Percentiles rank a stretch among this genome's conserved stretches.
These are phyloP conservation scores for Cyclophora albipunctata DNA, from an alignment of 2,888 invertebrate species.

Conservation along the genomic window DNA sequence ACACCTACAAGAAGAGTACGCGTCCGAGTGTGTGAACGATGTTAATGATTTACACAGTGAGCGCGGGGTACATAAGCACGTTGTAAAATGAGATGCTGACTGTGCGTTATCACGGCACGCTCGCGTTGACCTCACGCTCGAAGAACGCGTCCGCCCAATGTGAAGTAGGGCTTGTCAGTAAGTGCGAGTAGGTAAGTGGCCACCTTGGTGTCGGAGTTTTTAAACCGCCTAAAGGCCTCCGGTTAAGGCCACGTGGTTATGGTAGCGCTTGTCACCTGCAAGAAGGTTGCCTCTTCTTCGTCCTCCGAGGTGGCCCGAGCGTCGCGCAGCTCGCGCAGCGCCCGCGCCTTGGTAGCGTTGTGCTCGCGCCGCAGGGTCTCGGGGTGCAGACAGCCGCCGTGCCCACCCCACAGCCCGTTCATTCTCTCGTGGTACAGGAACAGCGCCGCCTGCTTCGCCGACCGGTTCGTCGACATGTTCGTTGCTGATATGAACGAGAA, in stretches of 20 bases:
- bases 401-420: slow-evolving; percentile 25
- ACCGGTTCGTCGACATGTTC: slow-evolving; percentile 4
- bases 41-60: too few relatives aligned
- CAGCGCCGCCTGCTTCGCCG: slow-evolving; percentile 10
- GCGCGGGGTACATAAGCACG: too few relatives aligned
- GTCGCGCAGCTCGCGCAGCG: slow-evolving; percentile 1
- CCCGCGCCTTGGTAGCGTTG: neutral
- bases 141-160: too few relatives aligned
- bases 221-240: too few relatives aligned
- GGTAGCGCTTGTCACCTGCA: neutral
- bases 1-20: neutral
- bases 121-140: too few relatives aligned
- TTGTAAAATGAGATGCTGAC: too few relatives aligned
- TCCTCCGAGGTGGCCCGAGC: slow-evolving; percentile 1
- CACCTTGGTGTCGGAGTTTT: too few relatives aligned
- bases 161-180: too few relatives aligned
- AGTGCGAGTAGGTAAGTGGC: too few relatives aligned
- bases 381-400: slow-evolving; percentile 7
- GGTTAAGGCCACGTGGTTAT: too few relatives aligned
- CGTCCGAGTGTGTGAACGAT: too few relatives aligned
- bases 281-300: slow-evolving; percentile 1
- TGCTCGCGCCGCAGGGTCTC: slow-evolving; percentile 5
- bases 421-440: slow-evolving; percentile 8
- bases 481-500: slow-evolving; percentile 2
- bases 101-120: too few relatives aligned